phyloP scores from a whole-genome alignment of 2,113 vertebrate genomes.

The Zosterops lateralis region DNA sequence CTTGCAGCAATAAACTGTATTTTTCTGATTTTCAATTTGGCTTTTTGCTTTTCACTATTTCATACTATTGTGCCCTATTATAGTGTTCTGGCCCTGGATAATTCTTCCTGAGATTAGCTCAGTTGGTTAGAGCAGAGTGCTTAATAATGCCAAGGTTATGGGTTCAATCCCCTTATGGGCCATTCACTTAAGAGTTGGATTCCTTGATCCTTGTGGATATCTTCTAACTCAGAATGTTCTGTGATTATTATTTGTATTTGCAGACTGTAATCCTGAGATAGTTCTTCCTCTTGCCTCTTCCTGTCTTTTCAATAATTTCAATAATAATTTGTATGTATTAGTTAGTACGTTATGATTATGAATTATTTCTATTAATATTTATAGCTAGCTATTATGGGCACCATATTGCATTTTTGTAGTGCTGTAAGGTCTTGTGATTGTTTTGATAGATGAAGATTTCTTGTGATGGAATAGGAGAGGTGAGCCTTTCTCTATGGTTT shows the following conservation, averaged over 20 bases:
- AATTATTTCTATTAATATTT: neutral
- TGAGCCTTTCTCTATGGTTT: neutral
- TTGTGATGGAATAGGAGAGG: neutral
- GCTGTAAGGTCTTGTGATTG: rapidly evolving
- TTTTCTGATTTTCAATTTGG: neutral
- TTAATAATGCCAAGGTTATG: neutral
- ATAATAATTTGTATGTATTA: neutral
- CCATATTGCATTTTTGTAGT: neutral
- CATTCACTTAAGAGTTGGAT: neutral
- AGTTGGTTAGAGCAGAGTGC: neutral
- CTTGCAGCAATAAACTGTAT: neutral
- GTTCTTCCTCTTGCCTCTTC: neutral
- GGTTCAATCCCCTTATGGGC: neutral
- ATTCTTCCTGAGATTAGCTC: neutral
- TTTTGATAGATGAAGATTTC: neutral
- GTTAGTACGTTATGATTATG: neutral
- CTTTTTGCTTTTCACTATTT: neutral
- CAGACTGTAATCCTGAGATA: neutral
- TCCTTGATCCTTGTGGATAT: neutral
- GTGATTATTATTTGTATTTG: neutral
- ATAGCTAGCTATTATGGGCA: neutral
- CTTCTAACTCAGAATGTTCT: neutral
- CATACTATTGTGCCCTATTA: neutral
- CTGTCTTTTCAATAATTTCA: neutral
- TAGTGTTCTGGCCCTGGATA: neutral